A percentile compares a stretch with the other conserved stretches of the same genome.
Conservation (phyloP, 2,797 vertebrate genomes). For the Mycteria americana region DNA sequence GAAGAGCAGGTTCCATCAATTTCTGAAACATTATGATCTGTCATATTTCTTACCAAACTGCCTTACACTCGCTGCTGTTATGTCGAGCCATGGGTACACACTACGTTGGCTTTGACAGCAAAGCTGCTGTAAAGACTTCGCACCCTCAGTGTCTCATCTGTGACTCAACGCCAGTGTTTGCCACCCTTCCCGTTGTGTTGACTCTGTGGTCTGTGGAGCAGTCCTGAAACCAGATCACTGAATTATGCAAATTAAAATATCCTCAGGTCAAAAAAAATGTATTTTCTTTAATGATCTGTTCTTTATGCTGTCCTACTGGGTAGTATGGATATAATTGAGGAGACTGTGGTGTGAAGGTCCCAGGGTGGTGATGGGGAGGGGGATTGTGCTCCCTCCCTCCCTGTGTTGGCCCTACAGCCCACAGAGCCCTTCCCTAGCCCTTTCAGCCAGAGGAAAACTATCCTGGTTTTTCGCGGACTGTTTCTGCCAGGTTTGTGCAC, state of each 20-base stretch:
- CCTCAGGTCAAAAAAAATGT: background rate
- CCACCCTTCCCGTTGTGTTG: background rate
- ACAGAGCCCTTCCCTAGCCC: background rate
- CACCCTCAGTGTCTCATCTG: background rate
- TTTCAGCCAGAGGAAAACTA: background rate
- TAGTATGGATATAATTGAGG: background rate
- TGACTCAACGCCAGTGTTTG: background rate
- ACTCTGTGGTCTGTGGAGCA: background rate
- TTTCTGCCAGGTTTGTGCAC: background rate
- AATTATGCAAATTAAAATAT: background rate
- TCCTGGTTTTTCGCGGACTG: background rate
- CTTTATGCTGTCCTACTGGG: background rate
- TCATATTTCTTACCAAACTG: background rate
- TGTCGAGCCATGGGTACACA: background rate
- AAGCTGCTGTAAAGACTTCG: background rate
- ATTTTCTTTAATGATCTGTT: slow-evolving; percentile 2
- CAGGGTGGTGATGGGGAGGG: background rate
- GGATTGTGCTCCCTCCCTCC: background rate
- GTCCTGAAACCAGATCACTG: background rate
- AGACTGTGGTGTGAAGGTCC: background rate
- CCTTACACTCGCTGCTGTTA: background rate
- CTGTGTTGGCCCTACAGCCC: background rate
- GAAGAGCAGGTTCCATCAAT: background rate
- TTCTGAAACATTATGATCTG: background rate
- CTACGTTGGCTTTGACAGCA: background rate